Percentiles rank a stretch among this genome's conserved stretches.
phyloP scores from a whole-genome alignment of 1,140 invertebrate species.

The Lordiphosa stackelbergi region DNA sequence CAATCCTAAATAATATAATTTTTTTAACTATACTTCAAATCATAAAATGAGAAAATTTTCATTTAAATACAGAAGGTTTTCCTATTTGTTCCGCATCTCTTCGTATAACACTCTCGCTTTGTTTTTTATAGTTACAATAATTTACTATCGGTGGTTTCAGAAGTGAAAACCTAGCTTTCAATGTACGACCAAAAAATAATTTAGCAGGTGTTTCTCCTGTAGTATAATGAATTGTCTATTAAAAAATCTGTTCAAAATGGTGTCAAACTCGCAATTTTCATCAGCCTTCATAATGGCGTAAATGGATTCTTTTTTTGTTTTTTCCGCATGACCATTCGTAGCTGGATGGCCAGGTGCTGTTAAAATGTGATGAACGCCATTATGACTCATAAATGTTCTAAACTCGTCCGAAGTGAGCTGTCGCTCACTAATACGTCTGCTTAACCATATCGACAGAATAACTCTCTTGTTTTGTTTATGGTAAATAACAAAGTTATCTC shows the following conservation, averaged over 20 bases:
- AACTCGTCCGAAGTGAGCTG: too few species aligned
- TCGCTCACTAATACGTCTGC: slow-evolving; percentile 6
- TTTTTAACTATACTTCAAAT: too few species aligned
- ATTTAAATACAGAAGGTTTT: neutral
- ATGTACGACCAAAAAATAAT: neutral
- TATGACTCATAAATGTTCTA: slow-evolving; percentile 4
- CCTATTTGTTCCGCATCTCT: neutral
- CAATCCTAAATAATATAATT: too few species aligned
- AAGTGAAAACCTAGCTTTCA: slow-evolving; percentile 8
- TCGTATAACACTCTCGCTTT: neutral
- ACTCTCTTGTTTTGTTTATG: slow-evolving; percentile 3
- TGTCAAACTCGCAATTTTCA: slow-evolving; percentile 2
- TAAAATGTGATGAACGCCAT: neutral
- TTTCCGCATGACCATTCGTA: slow-evolving; percentile 10
- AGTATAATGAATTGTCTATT: neutral
- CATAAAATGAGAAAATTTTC: neutral
- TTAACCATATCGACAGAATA: slow-evolving; percentile 8
- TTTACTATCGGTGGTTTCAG: slow-evolving; percentile 7
- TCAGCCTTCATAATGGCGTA: neutral
- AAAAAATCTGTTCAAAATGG: slow-evolving; percentile 9
- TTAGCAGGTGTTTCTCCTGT: too few species aligned
- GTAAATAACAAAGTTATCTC: neutral
- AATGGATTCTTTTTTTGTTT: slow-evolving; percentile 9
- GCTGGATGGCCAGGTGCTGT: slow-evolving; percentile 3
- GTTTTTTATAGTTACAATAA: too few species aligned